Percentiles rank a stretch among this genome's conserved stretches.
These are phyloP conservation scores for Melierax canorus DNA, from an alignment of 2,113 vertebrate species.

Conservation along the genomic window DNA sequence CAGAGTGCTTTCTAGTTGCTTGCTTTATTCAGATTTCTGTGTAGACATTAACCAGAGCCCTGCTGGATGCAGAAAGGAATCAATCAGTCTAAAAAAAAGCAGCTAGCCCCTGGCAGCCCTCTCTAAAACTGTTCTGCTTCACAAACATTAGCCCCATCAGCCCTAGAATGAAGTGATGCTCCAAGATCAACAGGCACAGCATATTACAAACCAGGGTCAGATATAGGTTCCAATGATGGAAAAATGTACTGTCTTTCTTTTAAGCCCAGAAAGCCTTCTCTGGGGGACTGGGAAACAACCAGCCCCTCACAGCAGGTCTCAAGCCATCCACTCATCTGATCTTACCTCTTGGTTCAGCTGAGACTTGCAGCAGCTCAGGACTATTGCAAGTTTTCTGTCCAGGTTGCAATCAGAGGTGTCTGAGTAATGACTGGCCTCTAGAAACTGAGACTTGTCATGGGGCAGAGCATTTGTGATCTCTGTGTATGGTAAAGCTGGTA, in stretches of 20 bases:
- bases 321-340: not conserved
- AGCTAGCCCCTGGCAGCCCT: conserved; percentile 30
- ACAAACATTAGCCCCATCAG: conserved; percentile 24
- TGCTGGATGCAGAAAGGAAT: conserved; percentile 8
- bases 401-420: not conserved
- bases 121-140: conserved; percentile 11
- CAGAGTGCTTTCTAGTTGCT: not conserved
- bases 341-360: not conserved
- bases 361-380: not conserved
- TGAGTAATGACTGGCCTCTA: not conserved
- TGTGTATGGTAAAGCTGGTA: not conserved
- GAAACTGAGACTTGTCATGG: not conserved
- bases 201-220: not conserved
- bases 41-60: conserved; percentile 15
- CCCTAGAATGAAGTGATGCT: not conserved
- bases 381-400: not conserved
- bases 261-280: not conserved
- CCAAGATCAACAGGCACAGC: conserved; percentile 10
- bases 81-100: conserved; percentile 36
- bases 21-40: conserved; percentile 1
- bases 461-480: not conserved
- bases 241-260: not conserved
- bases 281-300: not conserved
- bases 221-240: not conserved
- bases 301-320: not conserved